Percentiles rank a stretch among this genome's conserved stretches.
phyloP scores from a whole-genome alignment of 2,888 invertebrate species.

The Drosophila meridiana region DNA sequence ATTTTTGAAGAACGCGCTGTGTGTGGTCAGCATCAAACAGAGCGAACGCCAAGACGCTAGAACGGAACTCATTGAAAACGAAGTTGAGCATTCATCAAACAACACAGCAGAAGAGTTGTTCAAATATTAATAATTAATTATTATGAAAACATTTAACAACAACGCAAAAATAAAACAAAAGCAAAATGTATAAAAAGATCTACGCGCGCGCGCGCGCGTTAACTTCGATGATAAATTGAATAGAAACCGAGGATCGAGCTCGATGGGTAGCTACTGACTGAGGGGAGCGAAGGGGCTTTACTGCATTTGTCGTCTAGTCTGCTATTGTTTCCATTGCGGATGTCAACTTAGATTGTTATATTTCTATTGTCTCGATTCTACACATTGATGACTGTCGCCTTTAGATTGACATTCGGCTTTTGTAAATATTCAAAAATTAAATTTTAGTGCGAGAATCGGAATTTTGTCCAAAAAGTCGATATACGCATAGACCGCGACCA shows the following conservation, averaged over 20 bases:
- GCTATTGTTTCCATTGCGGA: slow-evolving; percentile 73
- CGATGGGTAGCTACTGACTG: slow-evolving; percentile 11
- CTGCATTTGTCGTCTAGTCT: slow-evolving; percentile 20
- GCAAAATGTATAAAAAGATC: slow-evolving; percentile 23
- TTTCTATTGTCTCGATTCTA: slow-evolving; percentile 35
- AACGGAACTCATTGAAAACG: slow-evolving; percentile 70
- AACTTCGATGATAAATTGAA: slow-evolving; percentile 61
- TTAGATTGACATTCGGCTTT: slow-evolving; percentile 35
- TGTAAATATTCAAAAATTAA: slow-evolving; percentile 33
- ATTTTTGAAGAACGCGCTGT: slow-evolving; percentile 36
- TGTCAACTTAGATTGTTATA: slow-evolving; percentile 64
- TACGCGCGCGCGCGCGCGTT: slow-evolving; percentile 60
- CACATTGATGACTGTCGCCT: neutral
- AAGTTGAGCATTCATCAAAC: slow-evolving; percentile 71
- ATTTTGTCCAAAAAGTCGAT: slow-evolving; percentile 1
- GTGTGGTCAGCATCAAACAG: slow-evolving; percentile 62
- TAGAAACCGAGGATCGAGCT: slow-evolving; percentile 27
- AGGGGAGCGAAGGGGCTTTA: slow-evolving; percentile 8
- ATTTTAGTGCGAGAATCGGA: slow-evolving; percentile 26
- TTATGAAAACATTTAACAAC: slow-evolving; percentile 65
- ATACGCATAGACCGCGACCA: slow-evolving; percentile 23
- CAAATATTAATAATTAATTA: slow-evolving; percentile 78
- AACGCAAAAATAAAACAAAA: slow-evolving; percentile 27
- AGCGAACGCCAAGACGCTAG: slow-evolving; percentile 22
- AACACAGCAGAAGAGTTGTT: slow-evolving; percentile 50